Evolutionary conservation across 2,888 invertebrate genomes (phyloP).

Genomic region (Hirtodrosophila trivittata): DNA sequence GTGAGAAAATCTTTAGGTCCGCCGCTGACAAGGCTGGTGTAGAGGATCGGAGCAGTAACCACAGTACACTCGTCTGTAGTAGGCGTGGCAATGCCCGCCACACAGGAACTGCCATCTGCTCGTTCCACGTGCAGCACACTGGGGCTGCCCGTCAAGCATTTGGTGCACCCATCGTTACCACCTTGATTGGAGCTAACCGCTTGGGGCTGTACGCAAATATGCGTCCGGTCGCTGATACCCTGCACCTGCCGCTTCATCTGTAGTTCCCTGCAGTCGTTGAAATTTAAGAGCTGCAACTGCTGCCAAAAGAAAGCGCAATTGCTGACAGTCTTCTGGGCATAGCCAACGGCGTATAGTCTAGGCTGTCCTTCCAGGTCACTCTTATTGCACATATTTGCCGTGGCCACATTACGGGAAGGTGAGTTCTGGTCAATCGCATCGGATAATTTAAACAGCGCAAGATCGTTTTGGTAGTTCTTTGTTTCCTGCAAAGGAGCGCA

Average conservation of each 20-base stretch:
- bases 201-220: constrained; percentile 26
- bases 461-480: background rate
- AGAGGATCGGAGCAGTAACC: background rate
- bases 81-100: constrained; percentile 50
- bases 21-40: constrained; percentile 2
- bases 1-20: background rate
- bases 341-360: constrained; percentile 21
- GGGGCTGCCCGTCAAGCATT: constrained; percentile 37
- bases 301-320: too few species aligned
- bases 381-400: background rate
- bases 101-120: constrained; percentile 30
- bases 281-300: background rate
- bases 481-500: background rate
- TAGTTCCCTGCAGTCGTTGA: background rate
- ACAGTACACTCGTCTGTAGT: constrained; percentile 15
- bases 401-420: background rate
- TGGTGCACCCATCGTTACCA: background rate
- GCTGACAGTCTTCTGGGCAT: background rate
- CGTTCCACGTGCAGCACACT: constrained; percentile 47
- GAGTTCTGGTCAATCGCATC: rapidly evolving
- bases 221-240: background rate
- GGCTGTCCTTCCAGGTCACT: background rate
- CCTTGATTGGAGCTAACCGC: rapidly evolving
- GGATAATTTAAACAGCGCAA: background rate
- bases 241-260: background rate